These are phyloP conservation scores for Aegotheles bennettii DNA, from an alignment of 2,113 vertebrate species.

Conservation along the genomic window DNA sequence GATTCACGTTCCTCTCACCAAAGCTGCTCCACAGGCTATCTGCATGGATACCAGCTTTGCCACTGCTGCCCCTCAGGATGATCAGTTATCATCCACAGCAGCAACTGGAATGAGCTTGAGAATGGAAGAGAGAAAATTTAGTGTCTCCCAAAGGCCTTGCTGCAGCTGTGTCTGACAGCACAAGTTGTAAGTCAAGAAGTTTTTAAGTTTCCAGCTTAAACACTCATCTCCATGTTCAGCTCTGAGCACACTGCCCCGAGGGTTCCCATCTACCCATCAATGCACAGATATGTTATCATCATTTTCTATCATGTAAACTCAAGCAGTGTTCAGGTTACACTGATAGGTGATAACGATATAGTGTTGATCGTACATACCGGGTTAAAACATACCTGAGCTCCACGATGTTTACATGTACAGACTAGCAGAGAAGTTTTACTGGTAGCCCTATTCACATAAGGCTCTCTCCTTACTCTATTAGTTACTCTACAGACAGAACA, in stretches of 20 bases:
- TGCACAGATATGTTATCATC: neutral
- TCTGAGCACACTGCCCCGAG: neutral
- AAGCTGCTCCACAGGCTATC: neutral
- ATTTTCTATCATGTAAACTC: conserved; percentile 16
- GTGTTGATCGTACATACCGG: neutral
- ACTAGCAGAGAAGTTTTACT: neutral
- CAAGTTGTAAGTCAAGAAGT: neutral
- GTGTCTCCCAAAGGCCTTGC: neutral
- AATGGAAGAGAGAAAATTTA: neutral
- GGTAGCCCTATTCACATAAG: neutral
- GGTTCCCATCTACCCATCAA: neutral
- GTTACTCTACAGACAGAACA: neutral
- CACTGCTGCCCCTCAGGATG: neutral
- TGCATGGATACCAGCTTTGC: neutral
- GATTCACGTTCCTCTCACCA: neutral
- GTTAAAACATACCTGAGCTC: neutral
- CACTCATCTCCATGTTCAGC: neutral
- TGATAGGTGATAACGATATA: neutral
- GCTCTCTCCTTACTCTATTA: neutral
- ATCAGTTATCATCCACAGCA: neutral
- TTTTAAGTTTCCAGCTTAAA: conserved; percentile 19
- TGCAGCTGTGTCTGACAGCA: neutral
- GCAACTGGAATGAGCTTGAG: neutral
- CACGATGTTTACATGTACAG: neutral
- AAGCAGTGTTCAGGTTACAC: neutral